Base-by-base conservation (phyloP, 2,797 vertebrate species). In the Acanthurus lineatus region DNA sequence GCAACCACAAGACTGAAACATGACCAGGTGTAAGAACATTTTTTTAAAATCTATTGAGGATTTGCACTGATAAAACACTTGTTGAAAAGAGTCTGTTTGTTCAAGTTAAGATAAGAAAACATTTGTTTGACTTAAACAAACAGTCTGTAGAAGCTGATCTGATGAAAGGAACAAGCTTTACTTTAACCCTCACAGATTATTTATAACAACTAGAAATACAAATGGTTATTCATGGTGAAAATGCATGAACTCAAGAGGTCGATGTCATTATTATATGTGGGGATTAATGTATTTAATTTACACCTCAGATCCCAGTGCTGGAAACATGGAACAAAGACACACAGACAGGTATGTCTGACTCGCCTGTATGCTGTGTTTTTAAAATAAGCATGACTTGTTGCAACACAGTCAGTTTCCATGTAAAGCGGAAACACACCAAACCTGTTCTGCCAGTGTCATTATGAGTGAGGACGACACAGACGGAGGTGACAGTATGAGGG, bases 371-470 rank as follows among this genome's bases (percentile, higher is more conserved):
- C n/a, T 22, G 6, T 52, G 28, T 75, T 69, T 49, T 54, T 40
- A 58, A 69, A 68, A 63, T 53, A 76, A 53, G 9, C 45, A 17
- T 10, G 6, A 60, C 17, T 6, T 77, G 56, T 79, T 72, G 28
- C 47, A 66, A 68, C 32, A 40, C 40, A 20, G 5, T 19, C 52
- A 25, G 0, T 57, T 32, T 32, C 9, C 1, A 42, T n/a, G 10
- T 9, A 8, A 54, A 58, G 3, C 62, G 57, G 44, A 61, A 87
- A 88, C 90, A 32, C 0, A 84, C 1, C 52, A 57, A 90, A 90
- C 87, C 75, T 20, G 90, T 90, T 91, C 42, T 32, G 53, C 47
- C 59, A 3, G 53, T 47, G 2, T 19, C 2, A 12, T 20, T 1
- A 8, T 17, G 9, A 64, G 6, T 7, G 49, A 32, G 3, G 28